Evolutionary conservation across 2,797 vertebrate genomes (phyloP), one percentile per base, ranked within the genome.

Genomic region (Mareca penelope): DNA sequence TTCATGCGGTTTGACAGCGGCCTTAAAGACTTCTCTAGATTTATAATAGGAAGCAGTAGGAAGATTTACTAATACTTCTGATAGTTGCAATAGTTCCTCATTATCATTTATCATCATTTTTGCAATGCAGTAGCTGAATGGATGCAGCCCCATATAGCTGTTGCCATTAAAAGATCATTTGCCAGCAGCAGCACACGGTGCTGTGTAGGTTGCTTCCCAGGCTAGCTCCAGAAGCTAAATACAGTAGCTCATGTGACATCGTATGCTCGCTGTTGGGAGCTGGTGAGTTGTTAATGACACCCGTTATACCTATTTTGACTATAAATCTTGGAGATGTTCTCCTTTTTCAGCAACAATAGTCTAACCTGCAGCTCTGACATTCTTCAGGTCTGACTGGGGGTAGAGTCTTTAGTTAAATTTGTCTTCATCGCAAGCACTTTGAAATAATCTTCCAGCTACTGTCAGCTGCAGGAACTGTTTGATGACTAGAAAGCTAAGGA

Each of bases 301-400:
- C 26, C 4, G 0, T 95, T 80, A 72, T 44, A 93, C 68, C 80
- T 78, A n/a, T 31, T 89, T 78, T 57, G 73, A 18, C 17, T 63
- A 19, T 85, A 76, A 87, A 76, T 90, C 65, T 78, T 82, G 71
- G 35, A 84, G 71, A 61, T 56, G 7, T 26, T 85, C 26, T 80
- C 6, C 23, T 85, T 63, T 48, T 79, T 53, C 33, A 64, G 85
- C 67, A 88, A 31, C 12, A 52, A 4, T 29, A 31, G 8, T 21
- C 84, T 96, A 90, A 98, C 97, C 96, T 96, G 96, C 96, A 98
- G 84, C 91, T 98, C 82, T 97, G 80, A 70, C 95, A 87, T 90
- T 97, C 97, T 65, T 96, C 94, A 2, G 97, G 97, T 92, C 90
- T 96, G 61, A 95, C 44, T 77, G 63, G 37, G 15, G 56, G 56